Evolutionary conservation across 2,113 vertebrate species (phyloP), one percentile per base, ranked within the genome.

Genomic region (Scomber japonicus): DNA sequence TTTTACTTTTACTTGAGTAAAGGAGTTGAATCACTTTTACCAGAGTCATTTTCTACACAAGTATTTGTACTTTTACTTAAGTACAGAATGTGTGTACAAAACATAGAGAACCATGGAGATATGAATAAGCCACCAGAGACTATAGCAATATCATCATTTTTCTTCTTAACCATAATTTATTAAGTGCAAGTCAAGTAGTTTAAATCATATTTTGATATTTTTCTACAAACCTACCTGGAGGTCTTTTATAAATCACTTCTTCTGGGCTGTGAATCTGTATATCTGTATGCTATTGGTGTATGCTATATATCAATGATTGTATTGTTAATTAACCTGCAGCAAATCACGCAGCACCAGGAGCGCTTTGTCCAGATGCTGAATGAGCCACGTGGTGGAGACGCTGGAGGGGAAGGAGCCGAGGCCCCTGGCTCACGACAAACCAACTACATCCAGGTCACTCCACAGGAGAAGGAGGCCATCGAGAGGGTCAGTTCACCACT

Each of bases 271-370:
- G 16, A 9, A 69, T 16, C 9, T 13, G 17, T 62, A 11, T 21
- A 24, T 35, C 21, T 65, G 0, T 11, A 45, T 21, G 11, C 2
- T 6, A 46, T 27, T 27, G 24, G 24, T 27, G 11, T 59, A 44
- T 63, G 24, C 24, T 27, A 27, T 27, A 27, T 79, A 2, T 45
- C 46, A 30, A 30, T 64, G 31, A 65, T n/a, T 54, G 4, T 62
- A 2, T 81, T 61, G 15, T 77, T 54, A 15, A 60, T 89, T 40
- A 7, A 9, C 35, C 7, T 78, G 1, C 81, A 95, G 95, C 95
- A 95, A 94, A 95, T 95, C 81, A 95, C 94, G 2, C 93, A 93
- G 89, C 95, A 95, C 85, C 95, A 95, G 89, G 94, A 95, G 78
- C 88, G 90, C 16, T 95, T 95, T 75, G 94, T 95, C 51, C 95